Conservation (phyloP, 2,797 vertebrate species). For the Xenops minutus region DNA sequence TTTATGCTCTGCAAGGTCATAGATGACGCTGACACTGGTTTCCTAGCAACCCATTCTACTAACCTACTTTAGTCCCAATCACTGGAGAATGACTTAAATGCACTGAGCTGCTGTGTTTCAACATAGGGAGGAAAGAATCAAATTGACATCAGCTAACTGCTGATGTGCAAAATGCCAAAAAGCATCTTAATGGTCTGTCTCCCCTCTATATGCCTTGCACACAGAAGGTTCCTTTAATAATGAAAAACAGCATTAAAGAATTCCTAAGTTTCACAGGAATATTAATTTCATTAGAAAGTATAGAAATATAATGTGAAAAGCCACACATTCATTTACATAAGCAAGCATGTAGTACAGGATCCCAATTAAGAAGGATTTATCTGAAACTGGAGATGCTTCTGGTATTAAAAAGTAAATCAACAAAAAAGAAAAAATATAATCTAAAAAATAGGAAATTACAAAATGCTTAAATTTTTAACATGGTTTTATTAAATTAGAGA, state of each 20-base stretch:
- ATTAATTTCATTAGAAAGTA: neutral
- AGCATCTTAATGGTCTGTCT: conserved; percentile 26
- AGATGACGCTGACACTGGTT: conserved; percentile 78
- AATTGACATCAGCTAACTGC: conserved; percentile 59
- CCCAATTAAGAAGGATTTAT: neutral
- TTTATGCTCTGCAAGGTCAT: conserved; percentile 81
- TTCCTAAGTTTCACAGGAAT: neutral
- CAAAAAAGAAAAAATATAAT: neutral
- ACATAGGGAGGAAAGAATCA: conserved; percentile 69
- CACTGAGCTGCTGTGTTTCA: conserved; percentile 74
- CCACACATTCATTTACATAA: neutral
- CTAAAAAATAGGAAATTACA: neutral
- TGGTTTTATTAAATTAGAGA: neutral
- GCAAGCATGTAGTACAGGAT: neutral
- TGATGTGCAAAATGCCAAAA: conserved; percentile 59
- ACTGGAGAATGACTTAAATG: conserved; percentile 78
- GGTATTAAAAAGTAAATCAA: neutral
- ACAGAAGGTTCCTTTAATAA: neutral
- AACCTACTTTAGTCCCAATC: conserved; percentile 82
- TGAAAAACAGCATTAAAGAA: neutral
- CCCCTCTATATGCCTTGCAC: neutral
- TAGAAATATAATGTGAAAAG: neutral
- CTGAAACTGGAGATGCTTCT: neutral
- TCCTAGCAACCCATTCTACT: conserved; percentile 84
- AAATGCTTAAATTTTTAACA: neutral